A percentile compares a stretch with the other conserved stretches of the same genome.
Evolutionary conservation across 1,140 invertebrate genomes (phyloP).

Genomic region (Proales similis): DNA sequence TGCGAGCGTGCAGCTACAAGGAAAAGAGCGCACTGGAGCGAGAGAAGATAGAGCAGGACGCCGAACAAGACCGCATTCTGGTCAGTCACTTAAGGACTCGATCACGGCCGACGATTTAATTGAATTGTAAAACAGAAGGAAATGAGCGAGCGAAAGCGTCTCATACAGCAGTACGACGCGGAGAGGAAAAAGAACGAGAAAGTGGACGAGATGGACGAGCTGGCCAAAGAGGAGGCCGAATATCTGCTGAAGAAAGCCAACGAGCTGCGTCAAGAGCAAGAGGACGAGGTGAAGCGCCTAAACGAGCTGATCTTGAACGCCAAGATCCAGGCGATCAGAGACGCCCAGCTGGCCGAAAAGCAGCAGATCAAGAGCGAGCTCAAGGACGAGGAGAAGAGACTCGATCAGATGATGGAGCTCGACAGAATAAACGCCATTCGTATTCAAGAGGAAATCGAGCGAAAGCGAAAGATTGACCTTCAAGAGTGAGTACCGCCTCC

Average conservation of each 20-base stretch:
- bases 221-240: conserved; percentile 51
- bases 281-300: conserved; percentile 54
- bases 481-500: conserved; percentile 42
- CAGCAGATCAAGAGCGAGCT: conserved; percentile 48
- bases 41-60: conserved; percentile 4
- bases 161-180: conserved; percentile 49
- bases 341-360: conserved; percentile 53
- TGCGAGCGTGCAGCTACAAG: conserved; percentile 1
- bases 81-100: neutral
- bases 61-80: conserved; percentile 2
- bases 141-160: conserved; percentile 45
- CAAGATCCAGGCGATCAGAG: conserved; percentile 53
- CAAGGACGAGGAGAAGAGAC: conserved; percentile 48
- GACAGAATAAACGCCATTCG: conserved; percentile 50
- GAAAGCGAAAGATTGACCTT: conserved; percentile 41
- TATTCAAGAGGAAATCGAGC: conserved; percentile 52
- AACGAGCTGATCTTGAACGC: conserved; percentile 54
- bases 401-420: conserved; percentile 54
- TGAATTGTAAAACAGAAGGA: conserved; percentile 42
- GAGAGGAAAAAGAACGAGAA: conserved; percentile 48
- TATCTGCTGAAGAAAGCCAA: conserved; percentile 49
- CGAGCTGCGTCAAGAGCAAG: conserved; percentile 51
- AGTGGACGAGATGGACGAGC: conserved; percentile 51
- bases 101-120: neutral
- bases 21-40: neutral